Percentiles rank a stretch among this genome's conserved stretches.
These are phyloP conservation scores for Prolemur simus DNA, from an alignment of 2,113 vertebrate species.

Conservation along the genomic window DNA sequence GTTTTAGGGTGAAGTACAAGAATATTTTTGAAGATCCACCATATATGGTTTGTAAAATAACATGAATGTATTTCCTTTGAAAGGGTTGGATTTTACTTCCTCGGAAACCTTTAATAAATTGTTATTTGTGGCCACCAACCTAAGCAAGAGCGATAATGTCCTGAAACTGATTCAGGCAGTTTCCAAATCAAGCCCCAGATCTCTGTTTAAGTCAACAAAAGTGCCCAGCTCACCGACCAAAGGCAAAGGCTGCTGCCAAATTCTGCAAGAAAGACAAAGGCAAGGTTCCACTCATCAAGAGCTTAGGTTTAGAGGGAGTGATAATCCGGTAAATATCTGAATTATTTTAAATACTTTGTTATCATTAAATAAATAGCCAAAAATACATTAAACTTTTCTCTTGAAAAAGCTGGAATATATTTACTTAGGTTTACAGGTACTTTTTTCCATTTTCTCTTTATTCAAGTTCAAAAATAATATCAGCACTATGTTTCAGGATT, in stretches of 20 bases:
- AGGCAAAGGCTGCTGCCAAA: not conserved
- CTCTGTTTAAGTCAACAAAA: conserved; percentile 35
- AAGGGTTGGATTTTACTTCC: not conserved
- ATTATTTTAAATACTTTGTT: not conserved
- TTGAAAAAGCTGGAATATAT: not conserved
- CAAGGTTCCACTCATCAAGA: not conserved
- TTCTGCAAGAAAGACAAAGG: not conserved
- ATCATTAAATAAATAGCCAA: conserved; percentile 37
- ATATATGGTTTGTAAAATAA: not conserved
- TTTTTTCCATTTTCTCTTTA: not conserved
- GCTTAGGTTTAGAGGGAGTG: not conserved
- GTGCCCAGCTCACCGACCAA: not conserved
- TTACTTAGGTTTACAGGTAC: not conserved
- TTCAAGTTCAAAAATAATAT: not conserved
- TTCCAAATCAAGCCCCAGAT: conserved; percentile 27
- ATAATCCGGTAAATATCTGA: conserved; percentile 42
- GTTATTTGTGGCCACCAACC: not conserved
- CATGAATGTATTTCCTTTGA: conserved; percentile 4
- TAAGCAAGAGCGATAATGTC: not conserved
- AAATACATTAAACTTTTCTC: not conserved
- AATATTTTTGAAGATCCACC: not conserved
- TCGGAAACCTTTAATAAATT: not conserved
- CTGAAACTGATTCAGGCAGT: conserved; percentile 10
- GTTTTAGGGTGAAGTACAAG: not conserved
- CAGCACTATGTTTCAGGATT: not conserved